Evolutionary conservation across 2,797 vertebrate genomes (phyloP).

Genomic region (Chrosomus eos): DNA sequence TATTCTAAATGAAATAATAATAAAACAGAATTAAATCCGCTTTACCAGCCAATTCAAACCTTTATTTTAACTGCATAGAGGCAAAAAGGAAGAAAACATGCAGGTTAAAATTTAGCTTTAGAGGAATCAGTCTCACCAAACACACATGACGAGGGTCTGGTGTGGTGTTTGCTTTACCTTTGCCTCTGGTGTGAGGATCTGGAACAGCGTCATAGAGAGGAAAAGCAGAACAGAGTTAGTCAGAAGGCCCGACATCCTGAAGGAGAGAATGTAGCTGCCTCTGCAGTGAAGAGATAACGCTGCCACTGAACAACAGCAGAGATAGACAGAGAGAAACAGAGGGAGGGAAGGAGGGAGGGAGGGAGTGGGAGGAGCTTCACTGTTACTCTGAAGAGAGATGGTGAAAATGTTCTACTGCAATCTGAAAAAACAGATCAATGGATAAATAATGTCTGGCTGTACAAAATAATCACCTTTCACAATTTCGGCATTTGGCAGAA

Average conservation of each 20-base stretch:
- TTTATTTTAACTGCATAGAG: background rate
- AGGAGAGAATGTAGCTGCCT: slow-evolving; percentile 70
- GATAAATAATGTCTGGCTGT: too few species aligned
- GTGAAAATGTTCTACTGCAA: too few species aligned
- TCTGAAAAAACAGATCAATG: too few species aligned
- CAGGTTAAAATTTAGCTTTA: background rate
- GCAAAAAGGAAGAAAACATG: background rate
- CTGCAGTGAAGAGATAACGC: slow-evolving; percentile 52
- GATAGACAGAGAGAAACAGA: slow-evolving; percentile 27
- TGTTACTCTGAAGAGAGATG: too few species aligned
- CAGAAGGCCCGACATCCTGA: slow-evolving; percentile 71
- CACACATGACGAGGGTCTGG: background rate
- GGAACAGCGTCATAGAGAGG: slow-evolving; percentile 57
- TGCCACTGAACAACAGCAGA: slow-evolving; percentile 45
- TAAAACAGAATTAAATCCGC: background rate
- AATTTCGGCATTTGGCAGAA: too few species aligned
- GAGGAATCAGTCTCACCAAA: background rate
- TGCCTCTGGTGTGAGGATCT: slow-evolving; percentile 55
- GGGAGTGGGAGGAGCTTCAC: background rate
- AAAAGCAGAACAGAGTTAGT: slow-evolving; percentile 58
- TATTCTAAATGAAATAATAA: background rate
- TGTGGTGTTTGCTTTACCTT: slow-evolving; percentile 61
- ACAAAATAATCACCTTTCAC: too few species aligned
- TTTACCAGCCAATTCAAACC: background rate
- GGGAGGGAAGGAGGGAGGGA: background rate